These are phyloP conservation scores for Metalampra italica DNA, from an alignment of 2,888 invertebrate genomes.

Conservation along the genomic window DNA sequence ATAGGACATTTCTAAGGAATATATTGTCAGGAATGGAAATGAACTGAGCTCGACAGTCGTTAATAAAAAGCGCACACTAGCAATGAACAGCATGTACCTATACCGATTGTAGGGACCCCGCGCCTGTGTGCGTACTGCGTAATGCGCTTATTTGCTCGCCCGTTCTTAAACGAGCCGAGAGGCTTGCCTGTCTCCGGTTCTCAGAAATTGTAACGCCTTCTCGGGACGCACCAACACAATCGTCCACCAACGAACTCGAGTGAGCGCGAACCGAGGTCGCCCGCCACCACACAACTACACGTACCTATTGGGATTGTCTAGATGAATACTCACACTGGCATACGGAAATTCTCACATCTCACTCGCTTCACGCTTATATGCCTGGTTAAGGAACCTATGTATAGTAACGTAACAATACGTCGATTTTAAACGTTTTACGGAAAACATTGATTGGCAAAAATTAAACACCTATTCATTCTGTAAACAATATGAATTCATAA, in stretches of 20 bases:
- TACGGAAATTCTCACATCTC: conserved; percentile 32
- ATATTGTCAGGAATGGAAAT: conserved; percentile 5
- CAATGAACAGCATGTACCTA: conserved; percentile 24
- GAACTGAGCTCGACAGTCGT: conserved; percentile 11
- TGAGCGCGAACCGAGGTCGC: conserved; percentile 72
- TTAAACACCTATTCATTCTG: too few species aligned
- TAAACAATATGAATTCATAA: too few species aligned
- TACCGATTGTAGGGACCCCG: conserved; percentile 19
- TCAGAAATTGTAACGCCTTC: conserved; percentile 78
- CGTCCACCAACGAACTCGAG: conserved; percentile 58
- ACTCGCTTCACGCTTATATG: conserved; percentile 21
- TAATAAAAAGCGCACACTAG: conserved; percentile 27
- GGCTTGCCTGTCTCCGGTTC: conserved; percentile 72
- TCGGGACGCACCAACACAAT: conserved; percentile 68
- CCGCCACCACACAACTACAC: conserved; percentile 52
- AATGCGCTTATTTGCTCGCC: conserved; percentile 63
- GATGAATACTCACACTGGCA: conserved; percentile 42
- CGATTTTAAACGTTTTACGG: too few species aligned
- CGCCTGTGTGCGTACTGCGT: conserved; percentile 52
- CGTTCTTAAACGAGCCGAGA: conserved; percentile 58
- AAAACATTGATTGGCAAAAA: too few species aligned
- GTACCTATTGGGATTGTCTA: conserved; percentile 42
- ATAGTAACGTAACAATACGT: not conserved
- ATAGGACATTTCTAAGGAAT: conserved; percentile 6
- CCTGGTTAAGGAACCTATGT: conserved; percentile 6